phyloP scores from a whole-genome alignment of 2,113 vertebrate genomes.

The Mirounga angustirostris region DNA sequence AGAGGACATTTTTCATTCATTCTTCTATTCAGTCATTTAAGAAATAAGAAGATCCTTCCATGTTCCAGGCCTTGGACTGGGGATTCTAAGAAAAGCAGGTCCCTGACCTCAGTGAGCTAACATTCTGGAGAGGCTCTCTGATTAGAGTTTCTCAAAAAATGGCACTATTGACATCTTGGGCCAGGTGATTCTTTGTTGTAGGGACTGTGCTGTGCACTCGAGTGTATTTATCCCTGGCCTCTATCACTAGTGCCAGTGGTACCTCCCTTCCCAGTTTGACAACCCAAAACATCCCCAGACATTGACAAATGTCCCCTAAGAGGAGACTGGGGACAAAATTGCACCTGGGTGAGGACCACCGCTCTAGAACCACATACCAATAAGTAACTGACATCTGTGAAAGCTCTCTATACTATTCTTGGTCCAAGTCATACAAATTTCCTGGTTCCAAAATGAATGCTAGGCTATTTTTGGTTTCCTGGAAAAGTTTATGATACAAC shows the following conservation, averaged over 20 bases:
- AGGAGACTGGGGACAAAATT: not conserved
- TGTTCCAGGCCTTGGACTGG: not conserved
- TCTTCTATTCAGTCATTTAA: not conserved
- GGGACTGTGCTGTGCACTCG: not conserved
- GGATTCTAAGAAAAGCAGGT: not conserved
- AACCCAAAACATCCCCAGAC: not conserved
- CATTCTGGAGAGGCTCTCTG: not conserved
- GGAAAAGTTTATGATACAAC: slow-evolving; percentile 51
- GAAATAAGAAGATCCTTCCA: not conserved
- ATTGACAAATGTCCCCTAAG: not conserved
- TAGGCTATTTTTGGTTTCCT: slow-evolving; percentile 60
- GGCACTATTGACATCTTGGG: not conserved
- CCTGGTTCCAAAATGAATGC: slow-evolving; percentile 37
- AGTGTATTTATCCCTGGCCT: not conserved
- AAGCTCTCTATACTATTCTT: not conserved
- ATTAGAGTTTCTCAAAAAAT: slow-evolving; percentile 1
- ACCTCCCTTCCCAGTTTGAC: not conserved
- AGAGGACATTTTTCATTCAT: not conserved
- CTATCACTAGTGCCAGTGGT: not conserved
- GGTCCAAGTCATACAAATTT: not conserved
- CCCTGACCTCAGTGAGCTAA: not conserved
- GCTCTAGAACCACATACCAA: not conserved
- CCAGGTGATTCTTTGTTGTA: not conserved
- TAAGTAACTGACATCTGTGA: not conserved
- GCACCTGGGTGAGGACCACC: not conserved